A percentile compares a stretch with the other conserved stretches of the same genome.
Evolutionary conservation across 2,113 vertebrate species (phyloP).

Genomic region (Poeciliopsis turrubarensis): DNA sequence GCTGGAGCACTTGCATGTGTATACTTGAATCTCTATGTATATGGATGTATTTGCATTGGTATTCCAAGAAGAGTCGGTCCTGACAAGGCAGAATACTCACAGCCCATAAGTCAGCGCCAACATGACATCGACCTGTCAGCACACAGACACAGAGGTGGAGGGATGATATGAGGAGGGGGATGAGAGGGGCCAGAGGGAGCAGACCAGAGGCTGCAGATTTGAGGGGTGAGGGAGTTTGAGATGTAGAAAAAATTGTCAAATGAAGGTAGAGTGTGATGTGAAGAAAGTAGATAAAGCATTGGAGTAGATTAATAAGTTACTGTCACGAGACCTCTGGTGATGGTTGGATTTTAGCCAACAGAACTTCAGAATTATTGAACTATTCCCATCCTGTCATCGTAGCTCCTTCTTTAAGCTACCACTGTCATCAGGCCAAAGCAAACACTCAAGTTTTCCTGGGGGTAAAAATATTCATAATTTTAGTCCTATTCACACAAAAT

Average conservation of each 20-base stretch:
- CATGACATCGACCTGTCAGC: conserved; percentile 86
- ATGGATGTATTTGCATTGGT: conserved; percentile 37
- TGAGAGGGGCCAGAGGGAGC: conserved; percentile 61
- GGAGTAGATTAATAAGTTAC: not conserved
- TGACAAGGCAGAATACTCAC: conserved; percentile 80
- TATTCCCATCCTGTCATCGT: too few species aligned
- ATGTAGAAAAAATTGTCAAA: not conserved
- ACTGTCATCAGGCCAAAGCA: too few species aligned
- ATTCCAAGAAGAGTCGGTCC: conserved; percentile 43
- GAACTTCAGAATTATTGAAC: too few species aligned
- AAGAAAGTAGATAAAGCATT: not conserved
- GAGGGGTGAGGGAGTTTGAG: conserved; percentile 1
- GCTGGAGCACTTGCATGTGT: conserved; percentile 41
- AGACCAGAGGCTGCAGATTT: conserved; percentile 12
- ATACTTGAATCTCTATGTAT: conserved; percentile 43
- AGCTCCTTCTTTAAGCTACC: too few species aligned
- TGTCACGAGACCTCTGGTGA: not conserved
- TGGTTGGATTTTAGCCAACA: too few species aligned
- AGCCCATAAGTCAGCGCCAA: conserved; percentile 90
- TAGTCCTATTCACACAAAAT: too few species aligned
- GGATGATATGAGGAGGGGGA: conserved; percentile 32
- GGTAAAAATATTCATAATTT: too few species aligned
- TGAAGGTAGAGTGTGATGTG: not conserved
- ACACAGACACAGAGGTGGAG: conserved; percentile 59
- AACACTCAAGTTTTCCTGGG: too few species aligned